These are phyloP conservation scores for Lacerta viridis DNA, from an alignment of 2,797 vertebrate species.

Conservation along the genomic window DNA sequence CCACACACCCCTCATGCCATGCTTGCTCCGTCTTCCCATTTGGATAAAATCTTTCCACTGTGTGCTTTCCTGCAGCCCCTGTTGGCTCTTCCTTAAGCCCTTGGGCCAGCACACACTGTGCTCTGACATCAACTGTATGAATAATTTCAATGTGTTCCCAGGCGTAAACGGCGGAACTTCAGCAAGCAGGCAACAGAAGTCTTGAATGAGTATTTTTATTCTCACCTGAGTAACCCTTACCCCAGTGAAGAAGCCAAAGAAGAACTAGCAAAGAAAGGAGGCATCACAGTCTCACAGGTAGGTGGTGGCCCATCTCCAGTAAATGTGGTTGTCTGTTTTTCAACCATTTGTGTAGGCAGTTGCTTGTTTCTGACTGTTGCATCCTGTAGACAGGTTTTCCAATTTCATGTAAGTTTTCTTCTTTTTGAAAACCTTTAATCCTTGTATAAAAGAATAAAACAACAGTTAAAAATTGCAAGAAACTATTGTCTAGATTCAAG, in stretches of 20 bases:
- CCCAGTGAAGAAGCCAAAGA: constrained; percentile 90
- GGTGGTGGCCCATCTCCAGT: background rate
- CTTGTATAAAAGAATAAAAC: background rate
- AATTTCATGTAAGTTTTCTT: background rate
- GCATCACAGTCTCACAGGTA: constrained; percentile 88
- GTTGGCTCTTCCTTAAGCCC: background rate
- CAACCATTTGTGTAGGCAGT: background rate
- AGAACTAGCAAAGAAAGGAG: constrained; percentile 86
- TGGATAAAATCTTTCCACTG: background rate
- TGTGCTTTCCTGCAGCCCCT: background rate
- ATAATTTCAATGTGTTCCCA: constrained; percentile 53
- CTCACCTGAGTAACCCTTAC: constrained; percentile 89
- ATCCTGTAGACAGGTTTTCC: too few species aligned
- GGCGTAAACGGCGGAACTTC: constrained; percentile 86
- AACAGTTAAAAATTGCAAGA: background rate
- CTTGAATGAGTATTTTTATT: constrained; percentile 90
- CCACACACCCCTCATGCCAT: too few species aligned
- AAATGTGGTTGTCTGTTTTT: background rate
- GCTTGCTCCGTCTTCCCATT: background rate
- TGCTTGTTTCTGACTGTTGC: background rate
- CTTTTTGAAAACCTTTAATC: background rate
- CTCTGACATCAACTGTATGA: background rate
- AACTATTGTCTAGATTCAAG: background rate
- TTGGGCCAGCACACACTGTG: background rate
- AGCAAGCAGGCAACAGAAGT: constrained; percentile 88